phyloP scores from a whole-genome alignment of 2,797 vertebrate genomes.

The Nasua narica region DNA sequence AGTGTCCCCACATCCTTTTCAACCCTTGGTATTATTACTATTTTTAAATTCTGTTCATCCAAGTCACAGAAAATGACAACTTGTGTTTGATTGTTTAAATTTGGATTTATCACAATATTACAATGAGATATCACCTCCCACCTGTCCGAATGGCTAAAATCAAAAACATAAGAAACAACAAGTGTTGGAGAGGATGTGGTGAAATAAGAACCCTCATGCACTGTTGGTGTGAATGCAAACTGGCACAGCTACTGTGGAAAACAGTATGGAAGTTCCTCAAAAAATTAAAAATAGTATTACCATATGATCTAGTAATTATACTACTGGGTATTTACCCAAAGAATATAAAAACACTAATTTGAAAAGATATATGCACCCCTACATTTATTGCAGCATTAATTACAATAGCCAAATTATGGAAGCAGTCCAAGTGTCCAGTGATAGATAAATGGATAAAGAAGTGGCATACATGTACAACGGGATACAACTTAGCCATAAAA shows the following conservation, averaged over 20 bases:
- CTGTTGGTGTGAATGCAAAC: not conserved
- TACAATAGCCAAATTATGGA: not conserved
- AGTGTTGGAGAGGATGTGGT: not conserved
- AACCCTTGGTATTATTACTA: not conserved
- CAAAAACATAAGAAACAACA: not conserved
- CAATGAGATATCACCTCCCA: not conserved
- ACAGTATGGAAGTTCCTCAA: not conserved
- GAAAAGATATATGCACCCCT: not conserved
- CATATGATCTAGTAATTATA: not conserved
- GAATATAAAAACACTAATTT: not conserved
- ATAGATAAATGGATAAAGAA: not conserved
- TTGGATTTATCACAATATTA: not conserved
- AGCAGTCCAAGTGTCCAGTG: not conserved
- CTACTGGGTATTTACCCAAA: not conserved
- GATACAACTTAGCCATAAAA: not conserved
- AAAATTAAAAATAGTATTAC: not conserved
- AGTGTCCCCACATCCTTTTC: not conserved
- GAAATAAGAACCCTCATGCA: not conserved
- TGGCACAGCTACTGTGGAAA: not conserved
- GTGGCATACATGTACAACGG: not conserved
- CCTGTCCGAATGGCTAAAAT: not conserved
- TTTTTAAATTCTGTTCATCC: not conserved
- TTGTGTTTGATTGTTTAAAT: not conserved
- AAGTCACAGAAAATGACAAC: not conserved
- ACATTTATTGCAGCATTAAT: not conserved